phyloP scores from a whole-genome alignment of 2,797 vertebrate genomes.

The Spinus pinus region DNA sequence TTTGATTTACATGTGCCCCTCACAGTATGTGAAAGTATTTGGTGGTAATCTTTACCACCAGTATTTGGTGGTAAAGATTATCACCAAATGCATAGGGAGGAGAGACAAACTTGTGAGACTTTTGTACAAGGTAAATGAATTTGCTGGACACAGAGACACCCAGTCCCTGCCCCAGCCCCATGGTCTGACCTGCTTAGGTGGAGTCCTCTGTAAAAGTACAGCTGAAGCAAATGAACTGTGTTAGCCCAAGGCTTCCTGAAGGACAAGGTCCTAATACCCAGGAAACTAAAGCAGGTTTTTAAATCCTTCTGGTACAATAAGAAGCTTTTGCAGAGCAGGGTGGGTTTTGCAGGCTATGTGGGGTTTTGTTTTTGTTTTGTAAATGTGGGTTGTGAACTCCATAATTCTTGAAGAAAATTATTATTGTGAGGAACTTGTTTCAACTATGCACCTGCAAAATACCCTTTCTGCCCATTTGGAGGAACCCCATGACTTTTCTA shows the following conservation, averaged over 20 bases:
- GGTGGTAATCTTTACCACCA: no score
- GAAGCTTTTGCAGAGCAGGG: conserved; percentile 23
- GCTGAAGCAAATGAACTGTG: background rate
- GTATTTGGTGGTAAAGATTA: background rate
- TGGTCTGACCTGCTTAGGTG: background rate
- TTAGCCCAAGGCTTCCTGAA: background rate
- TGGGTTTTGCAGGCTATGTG: background rate
- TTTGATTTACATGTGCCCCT: background rate
- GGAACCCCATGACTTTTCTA: background rate
- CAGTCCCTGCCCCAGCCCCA: background rate
- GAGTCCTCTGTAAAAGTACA: background rate
- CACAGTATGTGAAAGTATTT: background rate
- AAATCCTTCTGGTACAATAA: conserved; percentile 26
- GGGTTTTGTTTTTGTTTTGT: background rate
- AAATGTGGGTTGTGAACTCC: conserved; percentile 7
- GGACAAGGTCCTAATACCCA: background rate
- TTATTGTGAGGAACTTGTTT: background rate
- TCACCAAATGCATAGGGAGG: background rate
- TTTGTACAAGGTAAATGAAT: background rate
- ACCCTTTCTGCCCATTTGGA: background rate
- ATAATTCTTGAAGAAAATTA: background rate
- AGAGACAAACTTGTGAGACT: background rate
- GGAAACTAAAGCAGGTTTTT: background rate
- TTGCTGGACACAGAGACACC: background rate
- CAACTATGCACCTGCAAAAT: background rate